Evolutionary conservation across 1,140 invertebrate species (phyloP).

Genomic region (Adelges cooleyi): DNA sequence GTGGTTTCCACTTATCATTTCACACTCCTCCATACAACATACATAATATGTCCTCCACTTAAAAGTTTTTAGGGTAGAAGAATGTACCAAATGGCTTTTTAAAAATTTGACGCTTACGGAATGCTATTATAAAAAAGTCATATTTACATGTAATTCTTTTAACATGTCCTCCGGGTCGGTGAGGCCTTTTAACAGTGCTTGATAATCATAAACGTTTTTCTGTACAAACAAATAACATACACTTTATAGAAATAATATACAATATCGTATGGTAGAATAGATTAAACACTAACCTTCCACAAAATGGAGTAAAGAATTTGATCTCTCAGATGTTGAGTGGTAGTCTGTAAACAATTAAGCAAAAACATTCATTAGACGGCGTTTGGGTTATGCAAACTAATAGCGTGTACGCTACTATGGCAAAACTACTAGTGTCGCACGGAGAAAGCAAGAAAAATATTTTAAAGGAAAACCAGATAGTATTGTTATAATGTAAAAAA

Average conservation of each 20-base stretch:
- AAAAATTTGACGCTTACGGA: too few species aligned
- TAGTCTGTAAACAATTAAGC: conserved; percentile 45
- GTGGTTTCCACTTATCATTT: too few species aligned
- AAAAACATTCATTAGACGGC: neutral
- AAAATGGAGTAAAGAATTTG: conserved; percentile 75
- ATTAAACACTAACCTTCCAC: conserved; percentile 57
- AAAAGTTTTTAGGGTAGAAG: too few species aligned
- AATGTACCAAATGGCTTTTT: too few species aligned
- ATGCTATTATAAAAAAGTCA: too few species aligned
- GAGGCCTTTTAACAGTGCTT: conserved; percentile 54
- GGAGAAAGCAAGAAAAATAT: neutral
- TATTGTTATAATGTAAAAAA: neutral
- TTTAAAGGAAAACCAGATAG: neutral
- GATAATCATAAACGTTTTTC: conserved; percentile 70
- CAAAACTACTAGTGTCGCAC: neutral
- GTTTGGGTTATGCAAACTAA: conserved; percentile 9
- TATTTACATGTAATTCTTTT: conserved; percentile 61
- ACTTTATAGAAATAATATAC: neutral
- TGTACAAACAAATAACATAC: conserved; percentile 41
- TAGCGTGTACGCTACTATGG: neutral
- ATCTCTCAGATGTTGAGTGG: conserved; percentile 66
- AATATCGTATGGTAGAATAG: neutral
- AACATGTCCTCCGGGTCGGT: conserved; percentile 63
- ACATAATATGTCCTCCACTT: too few species aligned
- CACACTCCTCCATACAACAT: too few species aligned